These are phyloP conservation scores for Neostethus bicornis DNA, from an alignment of 2,797 vertebrate species.

Conservation along the genomic window DNA sequence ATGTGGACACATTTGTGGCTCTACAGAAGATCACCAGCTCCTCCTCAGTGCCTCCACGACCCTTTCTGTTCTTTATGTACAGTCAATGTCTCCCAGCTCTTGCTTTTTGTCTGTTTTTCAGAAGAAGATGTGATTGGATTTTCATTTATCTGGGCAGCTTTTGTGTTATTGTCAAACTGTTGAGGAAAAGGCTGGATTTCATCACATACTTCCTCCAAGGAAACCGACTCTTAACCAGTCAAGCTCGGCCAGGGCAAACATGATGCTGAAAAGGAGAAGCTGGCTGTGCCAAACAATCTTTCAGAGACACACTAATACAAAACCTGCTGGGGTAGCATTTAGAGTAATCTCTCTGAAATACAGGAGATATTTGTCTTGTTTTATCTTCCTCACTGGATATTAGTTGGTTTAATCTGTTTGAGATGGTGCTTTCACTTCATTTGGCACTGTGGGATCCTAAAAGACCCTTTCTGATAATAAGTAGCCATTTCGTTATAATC, in stretches of 20 bases:
- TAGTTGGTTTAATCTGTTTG: conserved; percentile 38
- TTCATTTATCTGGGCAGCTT: conserved; percentile 63
- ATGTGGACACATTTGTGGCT: conserved; percentile 33
- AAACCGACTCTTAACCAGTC: conserved; percentile 43
- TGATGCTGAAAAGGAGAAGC: conserved; percentile 46
- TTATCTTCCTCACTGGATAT: conserved; percentile 35
- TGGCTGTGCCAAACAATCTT: conserved; percentile 32
- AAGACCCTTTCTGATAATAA: conserved; percentile 43
- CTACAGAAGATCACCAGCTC: conserved; percentile 33
- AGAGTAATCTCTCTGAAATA: conserved; percentile 49
- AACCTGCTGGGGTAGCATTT: conserved; percentile 24
- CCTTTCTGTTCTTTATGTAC: conserved; percentile 20
- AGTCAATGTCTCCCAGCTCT: conserved; percentile 21
- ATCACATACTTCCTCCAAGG: conserved; percentile 65
- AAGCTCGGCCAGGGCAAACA: conserved; percentile 51
- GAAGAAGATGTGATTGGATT: conserved; percentile 64
- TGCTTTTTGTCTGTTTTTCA: conserved; percentile 43
- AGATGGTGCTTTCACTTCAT: conserved; percentile 17
- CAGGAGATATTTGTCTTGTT: conserved; percentile 29
- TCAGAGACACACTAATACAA: conserved; percentile 32
- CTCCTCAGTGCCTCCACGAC: conserved; percentile 10
- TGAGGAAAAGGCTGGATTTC: conserved; percentile 57
- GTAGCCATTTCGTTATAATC: conserved; percentile 45
- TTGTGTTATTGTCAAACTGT: conserved; percentile 55
- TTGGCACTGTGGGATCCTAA: conserved; percentile 13